Percentiles rank a stretch among this genome's conserved stretches.
phyloP scores from a whole-genome alignment of 2,888 invertebrate genomes.

The Lepidocyrtinus sp. region DNA sequence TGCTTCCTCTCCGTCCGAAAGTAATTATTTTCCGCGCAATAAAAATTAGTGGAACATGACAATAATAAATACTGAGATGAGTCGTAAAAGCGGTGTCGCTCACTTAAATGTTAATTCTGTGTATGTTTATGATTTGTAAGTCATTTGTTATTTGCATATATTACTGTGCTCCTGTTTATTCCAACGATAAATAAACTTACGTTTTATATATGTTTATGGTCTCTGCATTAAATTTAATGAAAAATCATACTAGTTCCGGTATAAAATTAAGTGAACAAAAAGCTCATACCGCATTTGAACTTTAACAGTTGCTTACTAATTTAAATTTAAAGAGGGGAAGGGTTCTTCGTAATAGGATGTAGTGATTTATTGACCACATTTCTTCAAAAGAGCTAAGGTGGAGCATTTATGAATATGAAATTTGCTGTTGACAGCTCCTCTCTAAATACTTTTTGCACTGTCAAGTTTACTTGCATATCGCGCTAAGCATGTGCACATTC shows the following conservation, averaged over 20 bases:
- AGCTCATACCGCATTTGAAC: background rate
- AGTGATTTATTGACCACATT: background rate
- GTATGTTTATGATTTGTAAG: background rate
- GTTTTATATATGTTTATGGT: too few relatives aligned
- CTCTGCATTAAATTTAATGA: too few relatives aligned
- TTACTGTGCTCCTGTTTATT: background rate
- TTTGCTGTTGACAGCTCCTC: background rate
- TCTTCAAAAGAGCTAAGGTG: background rate
- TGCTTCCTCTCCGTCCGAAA: background rate
- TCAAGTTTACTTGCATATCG: too few relatives aligned
- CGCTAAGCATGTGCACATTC: background rate
- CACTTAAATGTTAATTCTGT: background rate
- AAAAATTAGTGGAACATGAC: constrained; percentile 46
- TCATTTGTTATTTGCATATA: background rate
- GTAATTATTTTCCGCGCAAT: background rate
- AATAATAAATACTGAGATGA: background rate
- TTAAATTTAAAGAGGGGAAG: background rate
- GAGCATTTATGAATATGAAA: background rate
- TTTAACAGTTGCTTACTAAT: background rate
- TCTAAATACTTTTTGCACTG: too few relatives aligned
- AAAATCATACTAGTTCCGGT: background rate
- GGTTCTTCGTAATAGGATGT: background rate
- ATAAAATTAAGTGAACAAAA: background rate
- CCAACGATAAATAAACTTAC: background rate
- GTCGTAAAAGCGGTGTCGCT: background rate